These are phyloP conservation scores for Achatina immaculata DNA, from an alignment of 1,140 invertebrate genomes.

Conservation along the genomic window DNA sequence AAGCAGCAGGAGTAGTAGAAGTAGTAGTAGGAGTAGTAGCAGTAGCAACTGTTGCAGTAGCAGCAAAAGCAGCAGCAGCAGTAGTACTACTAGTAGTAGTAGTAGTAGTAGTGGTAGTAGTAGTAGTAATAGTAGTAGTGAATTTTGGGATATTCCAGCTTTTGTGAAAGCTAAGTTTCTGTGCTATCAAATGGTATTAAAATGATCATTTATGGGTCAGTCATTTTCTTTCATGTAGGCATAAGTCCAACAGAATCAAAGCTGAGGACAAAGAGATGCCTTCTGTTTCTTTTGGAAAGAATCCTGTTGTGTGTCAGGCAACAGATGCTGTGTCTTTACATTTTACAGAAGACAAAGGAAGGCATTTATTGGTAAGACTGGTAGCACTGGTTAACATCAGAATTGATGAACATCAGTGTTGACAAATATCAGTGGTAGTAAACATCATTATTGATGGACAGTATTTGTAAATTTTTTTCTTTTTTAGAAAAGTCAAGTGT, in stretches of 20 bases:
- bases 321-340: conserved; percentile 1
- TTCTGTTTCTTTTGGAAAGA: conserved; percentile 14
- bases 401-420: neutral
- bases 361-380: conserved; percentile 22
- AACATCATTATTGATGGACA: neutral
- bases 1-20: too few species aligned
- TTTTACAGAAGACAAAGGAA: conserved; percentile 9
- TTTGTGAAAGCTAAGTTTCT: too few species aligned
- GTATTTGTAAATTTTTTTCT: neutral
- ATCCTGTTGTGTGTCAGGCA: conserved; percentile 21
- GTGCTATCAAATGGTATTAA: too few species aligned
- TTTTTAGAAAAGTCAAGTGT: neutral
- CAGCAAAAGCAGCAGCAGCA: too few species aligned
- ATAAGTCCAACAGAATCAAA: neutral
- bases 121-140: too few species aligned
- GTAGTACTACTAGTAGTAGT: too few species aligned
- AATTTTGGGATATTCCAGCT: too few species aligned
- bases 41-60: too few species aligned
- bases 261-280: neutral
- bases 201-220: too few species aligned
- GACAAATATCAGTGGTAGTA: neutral
- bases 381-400: neutral
- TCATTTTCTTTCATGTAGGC: neutral
- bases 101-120: too few species aligned
- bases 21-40: too few species aligned